Conservation (phyloP, 2,797 vertebrate genomes). For the Australoheros facetus region DNA sequence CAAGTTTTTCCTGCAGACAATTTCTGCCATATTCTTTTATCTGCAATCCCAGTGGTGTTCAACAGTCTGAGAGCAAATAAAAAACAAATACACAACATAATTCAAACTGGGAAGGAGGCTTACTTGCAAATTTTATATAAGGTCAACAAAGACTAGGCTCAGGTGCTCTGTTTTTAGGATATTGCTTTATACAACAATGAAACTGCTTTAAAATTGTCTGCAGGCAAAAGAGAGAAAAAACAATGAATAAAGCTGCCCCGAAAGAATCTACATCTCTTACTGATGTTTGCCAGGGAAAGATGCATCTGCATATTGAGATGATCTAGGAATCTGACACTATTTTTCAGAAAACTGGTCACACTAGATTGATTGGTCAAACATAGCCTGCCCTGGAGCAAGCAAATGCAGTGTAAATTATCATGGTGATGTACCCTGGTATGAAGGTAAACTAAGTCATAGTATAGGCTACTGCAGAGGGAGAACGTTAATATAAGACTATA, state of each 20-base stretch:
- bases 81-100: neutral
- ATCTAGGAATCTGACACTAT: neutral
- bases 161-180: neutral
- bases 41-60: neutral
- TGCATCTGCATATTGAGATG: neutral
- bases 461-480: neutral
- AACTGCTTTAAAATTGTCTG: neutral
- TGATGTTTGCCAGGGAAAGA: neutral
- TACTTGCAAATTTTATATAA: neutral
- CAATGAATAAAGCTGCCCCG: neutral
- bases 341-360: neutral
- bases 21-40: neutral
- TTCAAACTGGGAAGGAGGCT: neutral
- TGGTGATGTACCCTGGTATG: neutral
- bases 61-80: accelerated
- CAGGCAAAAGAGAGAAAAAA: neutral
- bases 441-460: neutral
- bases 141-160: neutral
- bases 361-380: neutral
- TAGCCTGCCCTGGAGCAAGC: neutral
- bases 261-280: neutral
- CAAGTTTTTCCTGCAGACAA: neutral
- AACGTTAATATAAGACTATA: neutral
- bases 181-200: neutral
- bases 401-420: neutral